phyloP scores from a whole-genome alignment of 2,113 vertebrate species.

The Campylomormyrus numenius region DNA sequence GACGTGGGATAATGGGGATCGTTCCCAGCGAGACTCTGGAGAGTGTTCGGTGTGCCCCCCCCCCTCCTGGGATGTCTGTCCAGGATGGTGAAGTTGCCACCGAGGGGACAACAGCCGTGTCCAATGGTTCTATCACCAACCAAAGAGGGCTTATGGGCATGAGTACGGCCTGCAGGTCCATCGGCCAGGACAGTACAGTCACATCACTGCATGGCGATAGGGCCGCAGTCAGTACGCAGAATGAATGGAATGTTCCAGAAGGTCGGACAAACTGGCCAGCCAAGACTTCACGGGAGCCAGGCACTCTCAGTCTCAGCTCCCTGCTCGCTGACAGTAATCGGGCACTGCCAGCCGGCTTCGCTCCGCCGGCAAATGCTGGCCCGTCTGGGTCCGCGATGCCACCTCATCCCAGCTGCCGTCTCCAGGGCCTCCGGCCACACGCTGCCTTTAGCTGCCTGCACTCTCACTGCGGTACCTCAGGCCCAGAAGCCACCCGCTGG shows the following conservation, averaged over 20 bases:
- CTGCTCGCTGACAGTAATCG: slow-evolving; percentile 43
- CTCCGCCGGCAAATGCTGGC: slow-evolving; percentile 40
- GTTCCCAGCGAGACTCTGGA: slow-evolving; percentile 76
- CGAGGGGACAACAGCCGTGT: slow-evolving; percentile 80
- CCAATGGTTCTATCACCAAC: slow-evolving; percentile 52
- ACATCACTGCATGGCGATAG: slow-evolving; percentile 65
- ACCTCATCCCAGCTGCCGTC: slow-evolving; percentile 18
- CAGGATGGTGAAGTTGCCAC: slow-evolving; percentile 83
- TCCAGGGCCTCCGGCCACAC: slow-evolving; percentile 34
- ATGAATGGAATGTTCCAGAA: slow-evolving; percentile 80
- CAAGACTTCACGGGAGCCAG: slow-evolving; percentile 32
- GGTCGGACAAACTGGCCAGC: slow-evolving; percentile 47
- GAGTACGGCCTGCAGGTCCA: slow-evolving; percentile 57
- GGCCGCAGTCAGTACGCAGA: slow-evolving; percentile 45
- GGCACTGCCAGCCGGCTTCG: slow-evolving; percentile 46
- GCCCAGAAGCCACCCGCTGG: not conserved
- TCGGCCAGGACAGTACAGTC: slow-evolving; percentile 83
- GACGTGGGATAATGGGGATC: slow-evolving; percentile 60
- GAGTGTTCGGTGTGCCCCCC: slow-evolving; percentile 51
- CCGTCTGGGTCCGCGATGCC: slow-evolving; percentile 24
- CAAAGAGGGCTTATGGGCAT: slow-evolving; percentile 55
- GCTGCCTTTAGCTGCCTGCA: slow-evolving; percentile 47
- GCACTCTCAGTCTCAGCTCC: slow-evolving; percentile 36
- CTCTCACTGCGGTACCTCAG: slow-evolving; percentile 20
- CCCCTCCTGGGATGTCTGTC: slow-evolving; percentile 73